phyloP scores from a whole-genome alignment of 2,113 vertebrate species.

The Mobula birostris region DNA sequence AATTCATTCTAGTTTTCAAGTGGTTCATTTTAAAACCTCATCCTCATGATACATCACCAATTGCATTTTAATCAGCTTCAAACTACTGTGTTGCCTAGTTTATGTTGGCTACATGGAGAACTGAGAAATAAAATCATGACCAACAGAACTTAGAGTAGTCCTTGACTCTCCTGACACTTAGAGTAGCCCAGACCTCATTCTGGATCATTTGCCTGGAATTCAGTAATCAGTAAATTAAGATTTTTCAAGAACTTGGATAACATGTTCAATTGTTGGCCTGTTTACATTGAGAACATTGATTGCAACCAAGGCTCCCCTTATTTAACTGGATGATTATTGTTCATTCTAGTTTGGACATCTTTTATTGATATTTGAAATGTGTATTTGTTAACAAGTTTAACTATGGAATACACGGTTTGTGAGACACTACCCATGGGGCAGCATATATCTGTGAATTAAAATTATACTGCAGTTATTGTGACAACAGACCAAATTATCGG shows the following conservation, averaged over 20 bases:
- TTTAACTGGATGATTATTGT: neutral
- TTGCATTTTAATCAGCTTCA: neutral
- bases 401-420: neutral
- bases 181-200: neutral
- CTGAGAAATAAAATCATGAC: slow-evolving; percentile 15
- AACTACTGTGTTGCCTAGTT: neutral
- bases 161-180: neutral
- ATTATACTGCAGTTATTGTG: neutral
- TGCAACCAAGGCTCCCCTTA: neutral
- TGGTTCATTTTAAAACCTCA: neutral
- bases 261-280: neutral
- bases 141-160: neutral
- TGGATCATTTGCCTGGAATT: neutral
- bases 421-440: neutral
- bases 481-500: no score
- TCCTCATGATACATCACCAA: neutral
- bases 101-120: neutral
- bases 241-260: slow-evolving; percentile 10
- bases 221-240: slow-evolving; percentile 10
- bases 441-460: neutral
- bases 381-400: neutral
- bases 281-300: neutral
- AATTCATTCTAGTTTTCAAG: neutral
- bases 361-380: neutral
- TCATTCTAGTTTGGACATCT: neutral